phyloP scores from a whole-genome alignment of 2,888 invertebrate genomes.

The Carabus problematicus region DNA sequence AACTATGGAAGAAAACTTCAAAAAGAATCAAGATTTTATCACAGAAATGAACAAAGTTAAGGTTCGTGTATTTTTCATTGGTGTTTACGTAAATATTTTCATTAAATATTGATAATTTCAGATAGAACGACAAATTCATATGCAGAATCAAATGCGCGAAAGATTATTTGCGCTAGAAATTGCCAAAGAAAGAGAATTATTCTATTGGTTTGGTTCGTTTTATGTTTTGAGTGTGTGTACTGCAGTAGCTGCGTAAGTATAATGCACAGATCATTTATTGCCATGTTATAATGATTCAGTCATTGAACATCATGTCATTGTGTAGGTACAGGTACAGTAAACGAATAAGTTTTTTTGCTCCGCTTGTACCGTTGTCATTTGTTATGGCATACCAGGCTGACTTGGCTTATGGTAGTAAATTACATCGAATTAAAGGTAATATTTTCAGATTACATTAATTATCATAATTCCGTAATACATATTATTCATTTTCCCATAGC shows the following conservation, averaged over 20 bases:
- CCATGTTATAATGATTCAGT: constrained; percentile 45
- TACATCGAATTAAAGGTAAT: constrained; percentile 76
- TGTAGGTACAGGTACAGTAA: constrained; percentile 68
- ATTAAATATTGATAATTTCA: constrained; percentile 52
- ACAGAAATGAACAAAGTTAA: constrained; percentile 71
- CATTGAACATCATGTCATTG: constrained; percentile 46
- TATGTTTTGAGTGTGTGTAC: constrained; percentile 66
- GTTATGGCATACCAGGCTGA: constrained; percentile 76
- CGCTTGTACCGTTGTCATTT: constrained; percentile 76
- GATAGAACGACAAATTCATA: constrained; percentile 82
- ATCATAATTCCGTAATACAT: too few relatives aligned
- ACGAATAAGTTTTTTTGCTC: constrained; percentile 67
- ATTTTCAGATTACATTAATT: background rate
- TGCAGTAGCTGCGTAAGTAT: constrained; percentile 62
- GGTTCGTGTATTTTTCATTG: constrained; percentile 56
- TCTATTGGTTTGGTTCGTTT: constrained; percentile 76
- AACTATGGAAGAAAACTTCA: constrained; percentile 72
- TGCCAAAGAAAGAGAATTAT: constrained; percentile 74
- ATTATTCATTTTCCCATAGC: constrained; percentile 53
- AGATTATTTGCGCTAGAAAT: constrained; percentile 74
- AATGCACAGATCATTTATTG: constrained; percentile 48
- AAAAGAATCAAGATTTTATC: constrained; percentile 74
- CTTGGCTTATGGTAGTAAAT: constrained; percentile 78
- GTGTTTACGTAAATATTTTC: background rate
- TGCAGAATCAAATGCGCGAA: constrained; percentile 81